Percentiles rank a stretch among this genome's conserved stretches.
Conservation (phyloP, 2,888 invertebrate species). For the Melanostoma scalare region DNA sequence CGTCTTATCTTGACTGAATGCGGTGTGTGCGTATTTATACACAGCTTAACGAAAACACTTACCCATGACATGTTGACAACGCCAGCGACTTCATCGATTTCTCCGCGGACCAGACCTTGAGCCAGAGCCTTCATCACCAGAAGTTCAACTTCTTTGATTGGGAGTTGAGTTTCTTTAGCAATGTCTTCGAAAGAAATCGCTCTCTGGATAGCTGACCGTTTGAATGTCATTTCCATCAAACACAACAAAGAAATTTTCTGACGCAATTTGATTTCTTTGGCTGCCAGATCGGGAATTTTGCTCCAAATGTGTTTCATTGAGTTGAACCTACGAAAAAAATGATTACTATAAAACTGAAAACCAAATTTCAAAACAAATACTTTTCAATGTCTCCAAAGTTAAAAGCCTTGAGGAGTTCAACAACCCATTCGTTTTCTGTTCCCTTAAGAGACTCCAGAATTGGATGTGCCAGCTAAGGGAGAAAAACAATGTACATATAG, state of each 20-base stretch:
- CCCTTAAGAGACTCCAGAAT: conserved; percentile 92
- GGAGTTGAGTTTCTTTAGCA: conserved; percentile 91
- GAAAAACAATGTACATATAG: no score
- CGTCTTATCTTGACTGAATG: no score
- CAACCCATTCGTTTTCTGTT: conserved; percentile 93
- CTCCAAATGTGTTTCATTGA: conserved; percentile 89
- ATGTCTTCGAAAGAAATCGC: conserved; percentile 96
- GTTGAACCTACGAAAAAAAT: conserved; percentile 83
- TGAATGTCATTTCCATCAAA: conserved; percentile 99
- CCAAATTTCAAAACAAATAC: conserved; percentile 10
- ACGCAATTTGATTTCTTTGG: conserved; percentile 90
- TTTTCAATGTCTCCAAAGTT: conserved; percentile 89
- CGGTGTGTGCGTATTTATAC: no score
- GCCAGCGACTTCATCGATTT: conserved; percentile 93
- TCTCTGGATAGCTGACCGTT: conserved; percentile 93
- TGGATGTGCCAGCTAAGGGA: conserved; percentile 92
- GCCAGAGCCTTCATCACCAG: conserved; percentile 99
- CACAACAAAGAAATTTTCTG: conserved; percentile 96
- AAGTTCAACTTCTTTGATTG: conserved; percentile 93
- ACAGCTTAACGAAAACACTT: conserved; percentile 17
- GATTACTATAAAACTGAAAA: neutral
- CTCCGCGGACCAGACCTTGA: conserved; percentile 95
- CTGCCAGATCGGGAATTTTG: conserved; percentile 91
- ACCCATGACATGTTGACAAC: conserved; percentile 89
- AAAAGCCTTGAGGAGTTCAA: conserved; percentile 92